Percentiles rank a stretch among this genome's conserved stretches.
Conservation (phyloP, 2,888 invertebrate genomes). For the Cheilosia vulpina region DNA sequence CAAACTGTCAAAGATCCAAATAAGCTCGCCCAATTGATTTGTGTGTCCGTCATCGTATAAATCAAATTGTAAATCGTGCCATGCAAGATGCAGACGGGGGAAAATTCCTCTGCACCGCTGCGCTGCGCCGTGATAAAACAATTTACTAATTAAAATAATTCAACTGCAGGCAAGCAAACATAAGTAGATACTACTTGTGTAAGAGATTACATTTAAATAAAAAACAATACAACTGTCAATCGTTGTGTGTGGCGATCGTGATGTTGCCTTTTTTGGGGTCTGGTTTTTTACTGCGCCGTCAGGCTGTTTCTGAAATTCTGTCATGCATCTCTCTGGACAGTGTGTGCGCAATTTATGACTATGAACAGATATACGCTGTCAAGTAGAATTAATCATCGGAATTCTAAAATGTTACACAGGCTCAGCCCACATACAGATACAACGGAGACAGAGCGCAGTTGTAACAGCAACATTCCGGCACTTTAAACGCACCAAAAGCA, state of each 20-base stretch:
- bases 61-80: slow-evolving; percentile 49
- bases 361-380: slow-evolving; percentile 34
- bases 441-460: slow-evolving; percentile 33
- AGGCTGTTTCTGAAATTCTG: slow-evolving; percentile 7
- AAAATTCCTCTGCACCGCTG: slow-evolving; percentile 20
- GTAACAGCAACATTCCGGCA: slow-evolving; percentile 69
- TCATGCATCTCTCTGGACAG: slow-evolving; percentile 28
- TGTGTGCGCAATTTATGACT: slow-evolving; percentile 48
- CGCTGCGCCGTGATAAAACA: slow-evolving; percentile 30
- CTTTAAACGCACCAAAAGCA: slow-evolving; percentile 63
- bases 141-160: slow-evolving; percentile 73
- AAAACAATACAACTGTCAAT: slow-evolving; percentile 70
- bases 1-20: slow-evolving; percentile 46
- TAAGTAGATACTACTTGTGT: slow-evolving; percentile 8
- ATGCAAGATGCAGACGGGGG: neutral
- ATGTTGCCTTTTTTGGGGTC: slow-evolving; percentile 69
- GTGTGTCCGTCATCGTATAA: slow-evolving; percentile 47
- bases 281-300: slow-evolving; percentile 48
- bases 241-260: slow-evolving; percentile 59
- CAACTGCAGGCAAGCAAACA: slow-evolving; percentile 47
- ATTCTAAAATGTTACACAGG: slow-evolving; percentile 39
- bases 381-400: slow-evolving; percentile 65
- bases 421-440: neutral
- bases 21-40: slow-evolving; percentile 49
- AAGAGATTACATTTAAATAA: slow-evolving; percentile 55